Conservation (phyloP, 2,797 vertebrate genomes). For the Pseudopleuronectes americanus region DNA sequence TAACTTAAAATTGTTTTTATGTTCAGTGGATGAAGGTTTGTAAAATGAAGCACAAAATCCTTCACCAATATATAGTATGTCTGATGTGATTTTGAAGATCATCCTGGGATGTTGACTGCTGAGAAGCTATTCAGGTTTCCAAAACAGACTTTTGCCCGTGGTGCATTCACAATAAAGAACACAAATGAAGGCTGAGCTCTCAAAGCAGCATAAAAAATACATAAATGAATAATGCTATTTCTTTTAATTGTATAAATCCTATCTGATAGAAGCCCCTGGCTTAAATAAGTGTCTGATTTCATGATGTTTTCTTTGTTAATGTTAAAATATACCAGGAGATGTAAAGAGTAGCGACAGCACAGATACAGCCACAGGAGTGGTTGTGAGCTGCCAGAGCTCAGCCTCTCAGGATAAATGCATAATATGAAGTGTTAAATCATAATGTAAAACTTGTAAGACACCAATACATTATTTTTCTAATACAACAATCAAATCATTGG, state of each 20-base stretch:
- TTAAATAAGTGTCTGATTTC: neutral
- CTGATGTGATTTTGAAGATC: neutral
- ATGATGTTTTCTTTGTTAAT: neutral
- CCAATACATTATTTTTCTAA: too few species aligned
- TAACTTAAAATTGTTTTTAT: neutral
- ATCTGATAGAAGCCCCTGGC: neutral
- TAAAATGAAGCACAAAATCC: neutral
- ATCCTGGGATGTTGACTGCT: conserved; percentile 6
- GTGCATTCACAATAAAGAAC: too few species aligned
- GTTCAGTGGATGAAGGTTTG: too few species aligned
- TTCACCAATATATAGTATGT: neutral
- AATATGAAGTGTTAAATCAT: too few species aligned
- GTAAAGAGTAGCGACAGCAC: too few species aligned
- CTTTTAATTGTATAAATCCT: neutral
- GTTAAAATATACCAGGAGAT: too few species aligned
- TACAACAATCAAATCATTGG: too few species aligned
- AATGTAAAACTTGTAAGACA: too few species aligned
- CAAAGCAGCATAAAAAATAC: conserved; percentile 8
- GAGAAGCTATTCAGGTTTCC: conserved; percentile 9
- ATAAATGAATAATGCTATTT: neutral
- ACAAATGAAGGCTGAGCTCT: neutral
- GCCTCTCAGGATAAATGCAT: too few species aligned
- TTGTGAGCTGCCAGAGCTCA: too few species aligned
- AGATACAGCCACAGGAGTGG: too few species aligned
- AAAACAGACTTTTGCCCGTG: neutral